A percentile compares a stretch with the other conserved stretches of the same genome.
Evolutionary conservation across 2,113 vertebrate species (phyloP).

Genomic region (Eulemur rufifrons): DNA sequence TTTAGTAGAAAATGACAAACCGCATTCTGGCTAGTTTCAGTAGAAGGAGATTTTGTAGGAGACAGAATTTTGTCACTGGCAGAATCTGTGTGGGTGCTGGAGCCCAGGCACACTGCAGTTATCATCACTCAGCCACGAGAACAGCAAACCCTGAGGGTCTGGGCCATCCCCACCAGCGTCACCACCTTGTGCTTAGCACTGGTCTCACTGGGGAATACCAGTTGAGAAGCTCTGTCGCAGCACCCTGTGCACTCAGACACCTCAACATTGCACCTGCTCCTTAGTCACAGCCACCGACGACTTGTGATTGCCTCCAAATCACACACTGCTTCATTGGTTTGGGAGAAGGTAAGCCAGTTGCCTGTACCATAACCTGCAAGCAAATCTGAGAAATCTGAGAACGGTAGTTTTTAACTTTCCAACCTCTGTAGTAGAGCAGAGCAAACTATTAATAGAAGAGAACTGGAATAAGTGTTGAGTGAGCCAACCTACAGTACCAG

Average conservation of each 20-base stretch:
- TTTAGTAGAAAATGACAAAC: background rate
- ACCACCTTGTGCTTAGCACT: background rate
- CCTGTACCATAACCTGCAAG: background rate
- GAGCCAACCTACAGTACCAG: background rate
- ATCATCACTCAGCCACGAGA: background rate
- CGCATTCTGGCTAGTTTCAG: background rate
- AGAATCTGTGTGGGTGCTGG: background rate
- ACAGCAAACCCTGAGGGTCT: background rate
- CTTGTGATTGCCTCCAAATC: background rate
- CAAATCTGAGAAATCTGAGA: background rate
- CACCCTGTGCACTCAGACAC: background rate
- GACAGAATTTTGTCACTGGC: background rate
- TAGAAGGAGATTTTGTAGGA: background rate
- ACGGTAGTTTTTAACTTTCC: background rate
- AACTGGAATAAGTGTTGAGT: background rate
- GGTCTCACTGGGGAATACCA: too few relatives aligned
- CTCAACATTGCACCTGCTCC: accelerated
- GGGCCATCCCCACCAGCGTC: background rate
- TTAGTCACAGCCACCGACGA: background rate
- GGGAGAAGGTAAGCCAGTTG: background rate
- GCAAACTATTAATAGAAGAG: background rate
- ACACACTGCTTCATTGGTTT: background rate
- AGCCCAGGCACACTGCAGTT: accelerated
- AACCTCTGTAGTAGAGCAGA: background rate
- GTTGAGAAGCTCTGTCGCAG: background rate